Evolutionary conservation across 2,888 invertebrate genomes (phyloP).

Genomic region (Lordiphosa andalusiaca): DNA sequence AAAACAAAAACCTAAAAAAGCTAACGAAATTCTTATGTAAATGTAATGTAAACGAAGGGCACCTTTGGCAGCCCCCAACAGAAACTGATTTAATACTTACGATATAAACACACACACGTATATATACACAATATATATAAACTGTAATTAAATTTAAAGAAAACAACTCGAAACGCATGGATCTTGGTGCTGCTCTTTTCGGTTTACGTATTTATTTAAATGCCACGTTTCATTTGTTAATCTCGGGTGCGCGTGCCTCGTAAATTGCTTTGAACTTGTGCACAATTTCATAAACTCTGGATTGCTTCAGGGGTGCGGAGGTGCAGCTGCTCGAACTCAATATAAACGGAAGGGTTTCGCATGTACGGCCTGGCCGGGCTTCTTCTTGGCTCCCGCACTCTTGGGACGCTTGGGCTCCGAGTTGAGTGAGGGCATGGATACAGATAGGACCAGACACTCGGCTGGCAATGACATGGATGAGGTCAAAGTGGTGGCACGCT

Average conservation of each 20-base stretch:
- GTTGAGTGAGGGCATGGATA: slow-evolving; percentile 80
- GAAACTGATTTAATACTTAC: slow-evolving; percentile 66
- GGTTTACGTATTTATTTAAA: slow-evolving; percentile 57
- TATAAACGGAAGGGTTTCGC: slow-evolving; percentile 80
- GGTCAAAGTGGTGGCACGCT: slow-evolving; percentile 79
- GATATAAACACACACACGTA: slow-evolving; percentile 55
- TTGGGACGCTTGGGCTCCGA: slow-evolving; percentile 77
- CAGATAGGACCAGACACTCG: slow-evolving; percentile 80
- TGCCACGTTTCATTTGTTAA: slow-evolving; percentile 56
- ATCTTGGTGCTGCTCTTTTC: slow-evolving; percentile 9
- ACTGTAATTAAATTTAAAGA: slow-evolving; percentile 64
- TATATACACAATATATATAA: slow-evolving; percentile 60
- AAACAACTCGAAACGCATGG: slow-evolving; percentile 32
- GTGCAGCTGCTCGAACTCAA: slow-evolving; percentile 51
- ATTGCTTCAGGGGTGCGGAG: slow-evolving; percentile 28
- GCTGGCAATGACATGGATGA: slow-evolving; percentile 81
- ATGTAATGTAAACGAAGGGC: slow-evolving; percentile 57
- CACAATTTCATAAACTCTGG: slow-evolving; percentile 44
- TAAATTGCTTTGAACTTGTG: slow-evolving; percentile 45
- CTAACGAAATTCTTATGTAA: slow-evolving; percentile 66
- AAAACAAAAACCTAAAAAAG: slow-evolving; percentile 25
- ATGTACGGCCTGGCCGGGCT: slow-evolving; percentile 77
- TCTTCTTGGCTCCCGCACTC: slow-evolving; percentile 78
- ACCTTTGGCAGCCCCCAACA: slow-evolving; percentile 29
- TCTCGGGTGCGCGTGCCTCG: slow-evolving; percentile 56